Evolutionary conservation across 2,797 vertebrate genomes (phyloP).

Genomic region (Propithecus perrieri): DNA sequence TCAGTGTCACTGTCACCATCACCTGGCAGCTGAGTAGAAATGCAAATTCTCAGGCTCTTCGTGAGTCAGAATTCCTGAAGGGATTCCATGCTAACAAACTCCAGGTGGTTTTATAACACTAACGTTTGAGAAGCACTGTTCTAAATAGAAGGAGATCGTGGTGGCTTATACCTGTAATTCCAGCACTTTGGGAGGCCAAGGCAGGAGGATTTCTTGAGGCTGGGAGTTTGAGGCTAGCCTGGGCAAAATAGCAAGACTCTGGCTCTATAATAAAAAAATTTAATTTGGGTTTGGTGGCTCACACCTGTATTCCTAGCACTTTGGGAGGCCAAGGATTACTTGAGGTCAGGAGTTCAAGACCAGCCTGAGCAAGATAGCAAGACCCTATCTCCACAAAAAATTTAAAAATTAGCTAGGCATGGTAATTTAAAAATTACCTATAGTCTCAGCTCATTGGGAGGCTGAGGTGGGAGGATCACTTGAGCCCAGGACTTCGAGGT

Average conservation of each 20-base stretch:
- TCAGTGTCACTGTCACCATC: accelerated
- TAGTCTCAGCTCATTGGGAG: not conserved
- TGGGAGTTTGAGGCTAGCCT: not conserved
- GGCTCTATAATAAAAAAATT: not conserved
- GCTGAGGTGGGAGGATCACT: not conserved
- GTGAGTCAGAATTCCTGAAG: not conserved
- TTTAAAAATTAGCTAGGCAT: not conserved
- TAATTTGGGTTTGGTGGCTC: not conserved
- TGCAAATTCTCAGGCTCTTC: accelerated
- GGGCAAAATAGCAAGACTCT: not conserved
- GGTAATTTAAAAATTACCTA: no score
- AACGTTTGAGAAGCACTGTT: not conserved
- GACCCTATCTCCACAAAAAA: not conserved
- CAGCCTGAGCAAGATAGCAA: not conserved
- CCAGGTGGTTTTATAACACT: not conserved
- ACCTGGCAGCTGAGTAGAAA: not conserved
- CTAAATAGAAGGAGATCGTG: not conserved
- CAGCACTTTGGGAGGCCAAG: no score
- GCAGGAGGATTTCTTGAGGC: not conserved
- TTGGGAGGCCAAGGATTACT: not conserved
- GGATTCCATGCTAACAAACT: not conserved
- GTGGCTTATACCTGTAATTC: not conserved
- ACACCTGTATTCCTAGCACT: not conserved
- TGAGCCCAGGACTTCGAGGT: not conserved
- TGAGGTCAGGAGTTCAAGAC: not conserved